Conservation (phyloP, 2,113 vertebrate genomes). For the Girardinichthys multiradiatus region DNA sequence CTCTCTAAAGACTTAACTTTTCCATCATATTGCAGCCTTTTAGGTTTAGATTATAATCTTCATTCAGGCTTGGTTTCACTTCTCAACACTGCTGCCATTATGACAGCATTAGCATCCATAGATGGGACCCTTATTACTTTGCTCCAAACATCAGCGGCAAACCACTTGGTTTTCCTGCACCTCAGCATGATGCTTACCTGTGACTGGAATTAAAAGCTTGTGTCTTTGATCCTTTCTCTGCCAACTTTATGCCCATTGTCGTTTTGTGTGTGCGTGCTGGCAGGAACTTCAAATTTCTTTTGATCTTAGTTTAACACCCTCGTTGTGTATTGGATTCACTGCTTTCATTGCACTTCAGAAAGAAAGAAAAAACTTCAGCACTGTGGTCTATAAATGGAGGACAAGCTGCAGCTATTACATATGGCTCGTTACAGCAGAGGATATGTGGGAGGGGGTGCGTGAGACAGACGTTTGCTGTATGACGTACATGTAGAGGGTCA, state of each 20-base stretch:
- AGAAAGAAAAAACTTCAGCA: conserved; percentile 47
- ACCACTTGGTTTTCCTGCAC: conserved; percentile 5
- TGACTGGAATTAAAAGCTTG: conserved; percentile 56
- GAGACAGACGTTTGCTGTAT: conserved; percentile 42
- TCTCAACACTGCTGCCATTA: conserved; percentile 11
- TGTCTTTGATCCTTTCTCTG: conserved; percentile 66
- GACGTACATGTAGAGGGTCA: conserved; percentile 28
- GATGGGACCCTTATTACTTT: conserved; percentile 27
- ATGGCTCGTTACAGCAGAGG: conserved; percentile 29
- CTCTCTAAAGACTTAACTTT: too few species aligned
- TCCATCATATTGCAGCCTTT: conserved; percentile 8
- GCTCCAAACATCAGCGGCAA: conserved; percentile 30
- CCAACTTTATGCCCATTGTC: conserved; percentile 31
- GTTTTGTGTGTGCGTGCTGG: conserved; percentile 34
- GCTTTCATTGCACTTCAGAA: conserved; percentile 18
- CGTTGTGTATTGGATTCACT: conserved; percentile 13
- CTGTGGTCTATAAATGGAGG: conserved; percentile 61
- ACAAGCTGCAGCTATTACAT: conserved; percentile 40
- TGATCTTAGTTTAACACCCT: conserved; percentile 43
- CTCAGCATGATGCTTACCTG: conserved; percentile 18
- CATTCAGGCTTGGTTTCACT: conserved; percentile 29
- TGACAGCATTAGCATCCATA: conserved; percentile 17
- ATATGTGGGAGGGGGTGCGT: conserved; percentile 50
- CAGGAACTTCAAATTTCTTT: conserved; percentile 46
- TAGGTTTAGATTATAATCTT: conserved; percentile 18